Conservation (phyloP, 2,888 invertebrate species). For the Agrotis exclamationis region DNA sequence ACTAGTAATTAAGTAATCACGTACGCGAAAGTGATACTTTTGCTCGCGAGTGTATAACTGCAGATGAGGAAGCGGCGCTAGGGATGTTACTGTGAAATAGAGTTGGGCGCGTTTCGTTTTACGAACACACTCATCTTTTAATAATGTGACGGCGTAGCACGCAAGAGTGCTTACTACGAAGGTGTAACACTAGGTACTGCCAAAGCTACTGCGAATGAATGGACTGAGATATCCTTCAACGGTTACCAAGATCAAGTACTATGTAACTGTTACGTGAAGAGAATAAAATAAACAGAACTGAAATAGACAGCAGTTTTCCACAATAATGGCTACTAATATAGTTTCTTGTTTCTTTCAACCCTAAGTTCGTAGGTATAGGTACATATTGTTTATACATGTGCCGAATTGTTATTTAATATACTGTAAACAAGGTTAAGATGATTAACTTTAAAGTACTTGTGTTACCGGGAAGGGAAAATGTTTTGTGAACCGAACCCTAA, state of each 20-base stretch:
- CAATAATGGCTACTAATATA: slow-evolving; percentile 35
- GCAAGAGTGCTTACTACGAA: no score
- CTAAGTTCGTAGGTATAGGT: slow-evolving; percentile 16
- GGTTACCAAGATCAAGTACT: slow-evolving; percentile 66
- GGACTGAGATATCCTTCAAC: slow-evolving; percentile 27
- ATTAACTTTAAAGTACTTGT: slow-evolving; percentile 53
- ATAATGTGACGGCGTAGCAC: no score
- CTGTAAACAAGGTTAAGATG: slow-evolving; percentile 59
- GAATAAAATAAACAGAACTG: slow-evolving; percentile 59
- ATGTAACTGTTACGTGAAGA: slow-evolving; percentile 52
- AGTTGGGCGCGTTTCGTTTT: no score
- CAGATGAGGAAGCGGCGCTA: no score
- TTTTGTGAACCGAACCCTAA: neutral
- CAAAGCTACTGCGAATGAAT: no score
- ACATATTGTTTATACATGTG: slow-evolving; percentile 63
- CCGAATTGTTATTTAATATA: slow-evolving; percentile 64
- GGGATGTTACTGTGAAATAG: no score
- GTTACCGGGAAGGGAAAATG: slow-evolving; percentile 59
- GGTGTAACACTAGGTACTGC: no score
- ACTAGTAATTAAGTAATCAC: no score
- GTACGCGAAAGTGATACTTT: no score
- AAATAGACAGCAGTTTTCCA: slow-evolving; percentile 52
- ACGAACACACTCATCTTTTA: no score
- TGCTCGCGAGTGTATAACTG: no score
- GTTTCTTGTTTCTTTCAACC: slow-evolving; percentile 59